Conservation (phyloP, 1,140 invertebrate species). For the Caenorhabditis inopinata region DNA sequence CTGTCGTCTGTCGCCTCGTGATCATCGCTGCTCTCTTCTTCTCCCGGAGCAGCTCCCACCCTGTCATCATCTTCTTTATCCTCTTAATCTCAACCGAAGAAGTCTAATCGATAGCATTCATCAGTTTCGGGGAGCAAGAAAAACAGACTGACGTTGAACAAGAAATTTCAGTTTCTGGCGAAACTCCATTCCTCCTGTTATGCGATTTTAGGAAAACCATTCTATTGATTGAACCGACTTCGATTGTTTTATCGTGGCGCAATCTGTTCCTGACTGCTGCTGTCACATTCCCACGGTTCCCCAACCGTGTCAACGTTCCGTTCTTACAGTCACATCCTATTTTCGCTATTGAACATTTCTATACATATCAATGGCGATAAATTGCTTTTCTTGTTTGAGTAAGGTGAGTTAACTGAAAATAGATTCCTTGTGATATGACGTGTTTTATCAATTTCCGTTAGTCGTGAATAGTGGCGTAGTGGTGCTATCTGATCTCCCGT, state of each 20-base stretch:
- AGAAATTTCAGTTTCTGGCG: no score
- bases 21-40: conserved; percentile 1
- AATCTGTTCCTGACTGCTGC: background rate
- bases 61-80: conserved; percentile 12
- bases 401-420: conserved; percentile 6
- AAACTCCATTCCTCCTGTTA: no score
- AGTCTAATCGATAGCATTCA: conserved; percentile 11
- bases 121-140: background rate
- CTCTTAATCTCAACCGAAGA: background rate
- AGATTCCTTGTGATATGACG: background rate
- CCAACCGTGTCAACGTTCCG: background rate
- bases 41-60: background rate
- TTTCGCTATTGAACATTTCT: background rate
- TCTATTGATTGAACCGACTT: background rate
- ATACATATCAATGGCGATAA: background rate
- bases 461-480: background rate
- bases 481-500: background rate
- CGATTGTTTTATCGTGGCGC: conserved; percentile 17
- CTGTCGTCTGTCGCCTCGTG: conserved; percentile 23
- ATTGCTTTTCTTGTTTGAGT: background rate
- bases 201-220: background rate
- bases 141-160: background rate
- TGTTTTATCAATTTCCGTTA: conserved; percentile 6
- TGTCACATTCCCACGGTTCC: background rate
- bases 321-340: background rate